Evolutionary conservation across 2,888 invertebrate genomes (phyloP), one percentile per base, ranked within the genome.

Genomic region (Papilio demoleus): DNA sequence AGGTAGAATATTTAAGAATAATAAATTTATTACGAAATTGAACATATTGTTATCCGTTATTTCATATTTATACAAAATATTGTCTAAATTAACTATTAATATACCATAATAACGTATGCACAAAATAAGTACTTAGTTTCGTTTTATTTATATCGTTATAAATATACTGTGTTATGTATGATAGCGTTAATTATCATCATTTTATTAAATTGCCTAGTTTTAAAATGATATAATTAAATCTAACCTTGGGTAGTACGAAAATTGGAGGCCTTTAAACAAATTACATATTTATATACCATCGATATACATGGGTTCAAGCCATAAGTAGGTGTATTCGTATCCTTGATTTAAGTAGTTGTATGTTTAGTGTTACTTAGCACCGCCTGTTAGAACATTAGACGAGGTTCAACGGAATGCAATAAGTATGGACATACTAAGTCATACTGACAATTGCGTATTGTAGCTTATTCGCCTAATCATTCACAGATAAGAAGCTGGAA

Each of bases 381-480:
- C 78, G 81, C 81, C 80, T 78, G 78, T 75, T 73, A 76, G 70
- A 74, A 74, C 70, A 75, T 73, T 59, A 76, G 76, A 71, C 77
- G 77, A 73, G 78, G 84, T 80, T 84, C 81, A 81, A 80, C 79
- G 81, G 78, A 70, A 59, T 72, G 56, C 71, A 68, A 74, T 60
- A 64, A 36, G 63, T 72, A 72, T 73, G 68, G 70, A 71, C 67
- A 73, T 68, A 71, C 36, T 5, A 68, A 66, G 65, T 66, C 66
- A 67, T 67, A 71, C 70, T 72, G 70, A 72, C 71, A 70, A 68
- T 72, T 61, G 70, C 70, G 72, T 69, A 71, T 72, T 72, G 67
- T 70, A 71, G 71, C 70, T 70, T 71, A 72, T 65, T 67, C 70
- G 70, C 65, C 67, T 70, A 71, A 72, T 73, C 68, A 63, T 61